Conservation (phyloP, 2,113 vertebrate genomes). For the Hoplias malabaricus region DNA sequence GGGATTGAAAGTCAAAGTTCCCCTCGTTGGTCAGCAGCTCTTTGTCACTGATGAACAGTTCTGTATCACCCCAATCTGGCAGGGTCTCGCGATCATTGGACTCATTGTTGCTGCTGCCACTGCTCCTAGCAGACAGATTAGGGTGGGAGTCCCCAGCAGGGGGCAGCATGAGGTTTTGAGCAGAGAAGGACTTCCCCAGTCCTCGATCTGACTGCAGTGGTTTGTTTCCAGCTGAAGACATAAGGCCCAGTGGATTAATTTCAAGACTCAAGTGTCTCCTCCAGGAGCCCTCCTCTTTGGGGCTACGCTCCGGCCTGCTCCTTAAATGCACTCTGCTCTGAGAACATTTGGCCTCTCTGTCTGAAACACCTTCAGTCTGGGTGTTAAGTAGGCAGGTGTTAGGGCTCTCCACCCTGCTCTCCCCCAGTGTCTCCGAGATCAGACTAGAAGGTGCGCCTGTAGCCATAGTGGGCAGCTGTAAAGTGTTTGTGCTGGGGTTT, state of each 20-base stretch:
- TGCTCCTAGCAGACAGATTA: slow-evolving; percentile 74
- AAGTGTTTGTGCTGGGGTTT: slow-evolving; percentile 79
- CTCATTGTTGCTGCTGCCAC: slow-evolving; percentile 82
- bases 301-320: slow-evolving; percentile 66
- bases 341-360: slow-evolving; percentile 44
- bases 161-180: slow-evolving; percentile 87
- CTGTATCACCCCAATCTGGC: slow-evolving; percentile 83
- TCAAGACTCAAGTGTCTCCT: slow-evolving; percentile 88
- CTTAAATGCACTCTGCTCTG: slow-evolving; percentile 68
- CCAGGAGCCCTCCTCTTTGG: slow-evolving; percentile 81
- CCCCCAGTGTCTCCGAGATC: slow-evolving; percentile 75
- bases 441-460: slow-evolving; percentile 74
- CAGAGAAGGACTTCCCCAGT: slow-evolving; percentile 89
- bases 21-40: slow-evolving; percentile 76
- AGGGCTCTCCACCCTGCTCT: slow-evolving; percentile 73
- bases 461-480: slow-evolving; percentile 85
- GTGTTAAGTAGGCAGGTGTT: slow-evolving; percentile 69
- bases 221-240: slow-evolving; percentile 73
- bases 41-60: slow-evolving; percentile 88
- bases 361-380: slow-evolving; percentile 47
- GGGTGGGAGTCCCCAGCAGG: slow-evolving; percentile 76
- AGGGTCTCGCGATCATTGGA: slow-evolving; percentile 75
- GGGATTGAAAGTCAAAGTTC: slow-evolving; percentile 76
- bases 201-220: slow-evolving; percentile 63
- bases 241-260: slow-evolving; percentile 82